phyloP scores from a whole-genome alignment of 1,140 invertebrate species.

The Heliconius nattereri region DNA sequence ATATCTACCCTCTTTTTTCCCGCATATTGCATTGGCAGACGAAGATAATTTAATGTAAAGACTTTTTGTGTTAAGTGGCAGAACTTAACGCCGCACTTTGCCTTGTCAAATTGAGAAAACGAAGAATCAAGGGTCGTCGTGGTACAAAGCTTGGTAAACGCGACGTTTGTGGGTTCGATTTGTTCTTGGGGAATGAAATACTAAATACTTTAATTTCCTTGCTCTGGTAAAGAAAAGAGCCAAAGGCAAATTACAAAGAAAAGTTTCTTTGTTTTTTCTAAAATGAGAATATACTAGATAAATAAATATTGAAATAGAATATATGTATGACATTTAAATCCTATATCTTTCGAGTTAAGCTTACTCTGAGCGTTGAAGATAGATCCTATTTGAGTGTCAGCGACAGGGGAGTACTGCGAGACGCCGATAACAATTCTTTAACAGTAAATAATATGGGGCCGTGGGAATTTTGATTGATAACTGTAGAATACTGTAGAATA shows the following conservation, averaged over 20 bases:
- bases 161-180: too few species aligned
- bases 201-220: too few species aligned
- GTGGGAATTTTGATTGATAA: neutral
- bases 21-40: too few species aligned
- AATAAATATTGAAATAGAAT: neutral
- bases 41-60: neutral
- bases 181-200: too few species aligned
- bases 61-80: too few species aligned
- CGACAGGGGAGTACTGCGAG: neutral
- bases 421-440: neutral
- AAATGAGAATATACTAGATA: neutral
- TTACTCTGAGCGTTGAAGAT: neutral
- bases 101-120: too few species aligned
- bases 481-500: neutral
- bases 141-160: too few species aligned
- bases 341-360: neutral
- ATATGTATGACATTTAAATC: neutral
- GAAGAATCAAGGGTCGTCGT: too few species aligned
- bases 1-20: too few species aligned
- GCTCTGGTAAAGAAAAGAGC: too few species aligned
- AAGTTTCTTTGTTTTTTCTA: neutral
- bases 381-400: neutral
- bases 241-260: neutral
- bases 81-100: too few species aligned
- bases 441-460: neutral